Evolutionary conservation across 2,113 vertebrate species (phyloP).

Genomic region (human (Homo sapiens)): GRCh38 chr12:27978001-27978500

Average conservation of each 20-base stretch:
- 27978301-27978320: conserved; percentile 59
- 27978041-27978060: background rate
- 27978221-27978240: conserved; percentile 1
- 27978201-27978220: background rate
- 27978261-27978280: conserved; percentile 56
- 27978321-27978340: conserved; percentile 28
- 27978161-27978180: background rate
- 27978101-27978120: background rate
- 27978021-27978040: background rate
- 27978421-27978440: conserved; percentile 64
- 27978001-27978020: background rate
- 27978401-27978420: conserved; percentile 69
- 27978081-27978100: background rate
- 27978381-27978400: conserved; percentile 69
- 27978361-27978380: conserved; percentile 63
- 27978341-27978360: conserved; percentile 43
- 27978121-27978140: background rate
- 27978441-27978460: conserved; percentile 66
- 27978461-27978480: conserved; percentile 67
- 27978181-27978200: background rate
- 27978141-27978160: background rate
- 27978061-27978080: background rate
- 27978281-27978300: conserved; percentile 5
- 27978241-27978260: conserved; percentile 31
- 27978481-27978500: conserved; percentile 58